A percentile compares a stretch with the other conserved stretches of the same genome.
Conservation (phyloP, 2,888 invertebrate species). For the Mesoligia furuncula region DNA sequence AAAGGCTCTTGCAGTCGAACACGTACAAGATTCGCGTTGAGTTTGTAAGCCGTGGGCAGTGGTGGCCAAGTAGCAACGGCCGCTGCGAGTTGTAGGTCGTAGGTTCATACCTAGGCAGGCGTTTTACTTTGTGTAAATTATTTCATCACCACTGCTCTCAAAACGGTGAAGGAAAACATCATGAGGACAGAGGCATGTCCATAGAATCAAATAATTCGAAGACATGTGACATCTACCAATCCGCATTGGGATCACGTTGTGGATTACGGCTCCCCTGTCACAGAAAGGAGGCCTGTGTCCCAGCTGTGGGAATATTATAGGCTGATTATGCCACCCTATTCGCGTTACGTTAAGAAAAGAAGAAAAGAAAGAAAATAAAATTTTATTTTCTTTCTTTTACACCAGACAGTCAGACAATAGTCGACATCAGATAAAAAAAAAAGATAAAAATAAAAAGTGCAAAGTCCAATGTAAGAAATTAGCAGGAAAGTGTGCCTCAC, state of each 20-base stretch:
- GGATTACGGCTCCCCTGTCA: neutral
- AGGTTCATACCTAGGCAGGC: neutral
- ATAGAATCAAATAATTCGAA: too few species aligned
- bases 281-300: neutral
- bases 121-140: neutral
- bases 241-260: neutral
- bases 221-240: neutral
- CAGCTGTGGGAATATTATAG: too few species aligned
- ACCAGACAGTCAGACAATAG: too few species aligned
- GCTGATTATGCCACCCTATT: neutral
- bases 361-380: too few species aligned
- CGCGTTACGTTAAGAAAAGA: neutral
- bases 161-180: neutral
- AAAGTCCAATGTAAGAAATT: too few species aligned
- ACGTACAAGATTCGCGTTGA: neutral
- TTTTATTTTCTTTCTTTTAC: too few species aligned
- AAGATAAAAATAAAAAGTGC: too few species aligned
- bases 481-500: too few species aligned
- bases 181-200: too few species aligned
- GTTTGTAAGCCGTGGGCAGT: neutral
- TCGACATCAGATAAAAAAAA: too few species aligned
- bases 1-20: neutral
- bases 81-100: neutral
- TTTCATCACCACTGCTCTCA: neutral
- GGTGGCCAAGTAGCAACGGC: neutral